Conservation (phyloP, 2,797 vertebrate species). For the Diceros bicornis region DNA sequence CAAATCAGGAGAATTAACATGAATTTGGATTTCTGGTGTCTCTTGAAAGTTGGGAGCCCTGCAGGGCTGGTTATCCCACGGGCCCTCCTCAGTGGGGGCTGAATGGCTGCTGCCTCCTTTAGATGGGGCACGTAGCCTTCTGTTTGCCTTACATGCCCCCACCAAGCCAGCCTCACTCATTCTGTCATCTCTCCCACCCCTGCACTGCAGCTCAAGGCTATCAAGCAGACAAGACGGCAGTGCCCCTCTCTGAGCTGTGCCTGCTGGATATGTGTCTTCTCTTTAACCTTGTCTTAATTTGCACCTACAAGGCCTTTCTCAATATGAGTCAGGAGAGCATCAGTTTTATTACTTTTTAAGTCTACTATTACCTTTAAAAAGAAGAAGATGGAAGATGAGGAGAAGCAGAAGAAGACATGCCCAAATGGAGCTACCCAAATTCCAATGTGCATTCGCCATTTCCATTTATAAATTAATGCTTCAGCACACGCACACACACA, state of each 20-base stretch:
- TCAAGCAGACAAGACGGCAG: rapidly evolving
- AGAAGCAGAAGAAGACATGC: neutral
- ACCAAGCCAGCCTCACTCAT: rapidly evolving
- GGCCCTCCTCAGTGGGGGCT: neutral
- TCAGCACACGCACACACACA: rapidly evolving
- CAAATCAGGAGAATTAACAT: neutral
- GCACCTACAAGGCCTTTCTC: neutral
- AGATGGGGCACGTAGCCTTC: rapidly evolving
- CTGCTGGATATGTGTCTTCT: rapidly evolving
- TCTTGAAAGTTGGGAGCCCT: neutral
- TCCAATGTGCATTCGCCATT: neutral
- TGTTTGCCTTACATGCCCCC: neutral
- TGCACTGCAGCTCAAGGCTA: too few species aligned
- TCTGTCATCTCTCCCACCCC: neutral
- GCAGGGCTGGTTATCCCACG: neutral
- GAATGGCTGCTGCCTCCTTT: too few species aligned
- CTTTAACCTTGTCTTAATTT: neutral
- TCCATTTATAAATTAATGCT: neutral
- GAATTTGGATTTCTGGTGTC: neutral
- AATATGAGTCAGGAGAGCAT: neutral
- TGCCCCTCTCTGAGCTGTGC: neutral
- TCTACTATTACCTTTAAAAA: neutral
- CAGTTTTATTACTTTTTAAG: neutral
- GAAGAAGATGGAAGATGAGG: neutral
- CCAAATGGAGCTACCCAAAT: neutral